These are phyloP conservation scores for Dryoscopus gambensis DNA, from an alignment of 2,113 vertebrate genomes.

Conservation along the genomic window DNA sequence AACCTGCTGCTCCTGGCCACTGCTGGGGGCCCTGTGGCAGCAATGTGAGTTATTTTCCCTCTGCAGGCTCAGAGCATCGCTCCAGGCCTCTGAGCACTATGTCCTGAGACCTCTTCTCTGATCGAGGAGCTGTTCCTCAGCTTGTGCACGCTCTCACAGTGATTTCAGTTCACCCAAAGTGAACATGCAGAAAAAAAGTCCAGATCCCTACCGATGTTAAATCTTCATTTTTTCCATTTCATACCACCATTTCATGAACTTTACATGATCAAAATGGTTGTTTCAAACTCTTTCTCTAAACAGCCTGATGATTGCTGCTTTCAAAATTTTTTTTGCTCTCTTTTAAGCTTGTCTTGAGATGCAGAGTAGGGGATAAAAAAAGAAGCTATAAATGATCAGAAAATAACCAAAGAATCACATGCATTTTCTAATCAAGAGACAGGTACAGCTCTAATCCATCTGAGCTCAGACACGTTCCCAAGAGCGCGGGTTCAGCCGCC, in stretches of 20 bases:
- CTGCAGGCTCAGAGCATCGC: background rate
- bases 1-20: background rate
- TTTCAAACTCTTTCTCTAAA: background rate
- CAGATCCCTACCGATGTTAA: background rate
- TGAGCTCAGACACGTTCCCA: background rate
- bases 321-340: background rate
- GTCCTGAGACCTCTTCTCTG: background rate
- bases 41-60: background rate
- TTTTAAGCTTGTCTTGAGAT: background rate
- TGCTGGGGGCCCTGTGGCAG: rapidly evolving
- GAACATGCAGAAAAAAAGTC: background rate
- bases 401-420: background rate
- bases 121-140: background rate
- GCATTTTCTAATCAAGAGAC: background rate
- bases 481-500: background rate
- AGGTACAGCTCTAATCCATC: background rate
- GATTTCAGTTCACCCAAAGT: background rate
- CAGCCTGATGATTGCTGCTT: background rate
- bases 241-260: background rate
- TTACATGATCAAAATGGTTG: background rate
- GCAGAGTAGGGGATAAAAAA: background rate
- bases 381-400: background rate
- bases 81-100: rapidly evolving
- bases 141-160: background rate
- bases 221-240: background rate